A percentile compares a stretch with the other conserved stretches of the same genome.
Conservation (phyloP, 2,113 vertebrate genomes). For the Callocephalon fimbriatum region DNA sequence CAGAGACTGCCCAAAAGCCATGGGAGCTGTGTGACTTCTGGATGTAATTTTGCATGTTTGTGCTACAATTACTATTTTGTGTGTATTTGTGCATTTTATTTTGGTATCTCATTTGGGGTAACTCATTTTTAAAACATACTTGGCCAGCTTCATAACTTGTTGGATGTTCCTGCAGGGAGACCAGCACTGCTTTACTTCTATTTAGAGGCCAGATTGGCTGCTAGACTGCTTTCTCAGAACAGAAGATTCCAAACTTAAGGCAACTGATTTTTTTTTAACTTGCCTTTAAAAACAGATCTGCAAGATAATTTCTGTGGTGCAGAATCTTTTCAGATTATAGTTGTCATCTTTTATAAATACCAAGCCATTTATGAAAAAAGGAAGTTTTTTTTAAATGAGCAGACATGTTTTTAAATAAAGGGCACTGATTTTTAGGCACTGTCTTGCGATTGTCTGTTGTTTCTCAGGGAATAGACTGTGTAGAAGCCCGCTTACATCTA, state of each 20-base stretch:
- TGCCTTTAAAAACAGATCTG: background rate
- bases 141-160: background rate
- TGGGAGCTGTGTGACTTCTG: background rate
- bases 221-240: background rate
- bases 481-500: rapidly evolving
- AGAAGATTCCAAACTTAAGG: background rate
- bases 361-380: background rate
- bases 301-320: background rate
- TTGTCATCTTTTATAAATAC: background rate
- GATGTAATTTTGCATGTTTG: background rate
- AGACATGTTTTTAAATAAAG: background rate
- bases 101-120: background rate
- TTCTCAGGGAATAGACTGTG: background rate
- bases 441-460: background rate
- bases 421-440: background rate
- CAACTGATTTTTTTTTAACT: background rate
- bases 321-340: background rate
- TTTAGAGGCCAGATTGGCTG: background rate
- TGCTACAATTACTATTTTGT: background rate
- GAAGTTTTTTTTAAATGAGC: background rate
- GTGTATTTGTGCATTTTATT: background rate
- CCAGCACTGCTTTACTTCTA: background rate
- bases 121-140: background rate
- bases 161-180: background rate
- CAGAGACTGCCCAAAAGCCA: background rate